Evolutionary conservation across 2,888 invertebrate genomes (phyloP).

Genomic region (Drosophila formosana): DNA sequence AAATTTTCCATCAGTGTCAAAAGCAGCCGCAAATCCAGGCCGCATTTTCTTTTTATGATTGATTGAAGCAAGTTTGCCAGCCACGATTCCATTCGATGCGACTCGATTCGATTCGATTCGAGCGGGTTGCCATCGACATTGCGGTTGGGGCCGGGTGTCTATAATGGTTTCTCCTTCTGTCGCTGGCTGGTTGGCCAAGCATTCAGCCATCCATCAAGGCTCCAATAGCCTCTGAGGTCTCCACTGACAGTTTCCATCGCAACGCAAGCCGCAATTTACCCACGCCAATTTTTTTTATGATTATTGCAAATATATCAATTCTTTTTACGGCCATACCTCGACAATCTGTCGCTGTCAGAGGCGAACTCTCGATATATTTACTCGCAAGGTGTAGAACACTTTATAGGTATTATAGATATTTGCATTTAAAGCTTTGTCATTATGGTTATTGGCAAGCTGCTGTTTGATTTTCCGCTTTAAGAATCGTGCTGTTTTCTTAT

Average conservation of each 20-base stretch:
- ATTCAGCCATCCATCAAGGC: constrained; percentile 55
- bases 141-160: not conserved
- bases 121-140: constrained; percentile 7
- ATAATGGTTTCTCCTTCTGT: constrained; percentile 9
- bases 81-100: constrained; percentile 12
- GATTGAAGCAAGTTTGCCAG: constrained; percentile 54
- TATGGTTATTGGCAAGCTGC: constrained; percentile 5
- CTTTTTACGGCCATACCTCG: constrained; percentile 23
- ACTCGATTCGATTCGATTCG: not conserved
- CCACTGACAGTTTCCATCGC: constrained; percentile 56
- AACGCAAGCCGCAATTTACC: constrained; percentile 28
- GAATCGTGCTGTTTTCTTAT: not conserved
- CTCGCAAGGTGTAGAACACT: not conserved
- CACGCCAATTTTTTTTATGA: constrained; percentile 27
- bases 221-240: constrained; percentile 18
- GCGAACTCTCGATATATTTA: not conserved
- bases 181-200: constrained; percentile 17
- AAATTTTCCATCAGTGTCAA: constrained; percentile 38
- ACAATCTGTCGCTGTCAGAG: constrained; percentile 27
- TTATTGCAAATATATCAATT: constrained; percentile 47
- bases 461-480: not conserved
- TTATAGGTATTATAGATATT: constrained; percentile 5
- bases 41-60: constrained; percentile 51
- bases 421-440: constrained; percentile 10
- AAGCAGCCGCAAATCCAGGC: constrained; percentile 31